Evolutionary conservation across 2,113 vertebrate genomes (phyloP), one percentile per base, ranked within the genome.

Genomic region (Crotalus viridis): DNA sequence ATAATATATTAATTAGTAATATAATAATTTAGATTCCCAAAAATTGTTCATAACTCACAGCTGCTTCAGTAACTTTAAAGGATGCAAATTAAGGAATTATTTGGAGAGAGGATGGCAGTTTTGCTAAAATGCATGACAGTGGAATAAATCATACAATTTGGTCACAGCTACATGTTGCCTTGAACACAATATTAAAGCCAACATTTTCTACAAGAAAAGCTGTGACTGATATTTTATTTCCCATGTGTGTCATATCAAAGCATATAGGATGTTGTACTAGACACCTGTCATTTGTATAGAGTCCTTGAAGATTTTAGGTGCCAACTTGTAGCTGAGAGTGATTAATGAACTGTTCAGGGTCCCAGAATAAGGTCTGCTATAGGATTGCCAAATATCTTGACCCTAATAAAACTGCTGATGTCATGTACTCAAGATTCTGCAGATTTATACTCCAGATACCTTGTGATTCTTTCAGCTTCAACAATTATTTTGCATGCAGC

Each of bases 251-350:
- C 59, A 22, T 85, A 90, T 86, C 87, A 91, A 94, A 94, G 92
- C 88, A 7, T n/a, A 89, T 64, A 86, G 57, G 54, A 91, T 85
- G 86, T 93, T 88, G 17, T 91, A 57, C 26, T 46, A 92, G 57
- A 52, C 51, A 85, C 92, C 92, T 24, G 64, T 88, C 48, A 22
- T 93, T 87, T 59, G 89, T 93, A 93, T 64, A 90, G 92, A 87
- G 81, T 87, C 92, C 92, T 93, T 93, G 89, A 93, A 94, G 93
- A 92, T 90, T 90, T 89, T 88, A 94, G 91, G 51, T 92, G 91
- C 88, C 88, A 94, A 92, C 48, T 74, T 10, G 21, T 89, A 92
- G 81, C 91, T 92, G 56, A 64, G n/a, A 92, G 13, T 90, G 90
- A 94, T 87, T 86, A 87, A 94, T 91, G 85, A 92, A 93, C 92